Conservation (phyloP, 2,888 invertebrate genomes). For the Sinodicranocentrus sp. region DNA sequence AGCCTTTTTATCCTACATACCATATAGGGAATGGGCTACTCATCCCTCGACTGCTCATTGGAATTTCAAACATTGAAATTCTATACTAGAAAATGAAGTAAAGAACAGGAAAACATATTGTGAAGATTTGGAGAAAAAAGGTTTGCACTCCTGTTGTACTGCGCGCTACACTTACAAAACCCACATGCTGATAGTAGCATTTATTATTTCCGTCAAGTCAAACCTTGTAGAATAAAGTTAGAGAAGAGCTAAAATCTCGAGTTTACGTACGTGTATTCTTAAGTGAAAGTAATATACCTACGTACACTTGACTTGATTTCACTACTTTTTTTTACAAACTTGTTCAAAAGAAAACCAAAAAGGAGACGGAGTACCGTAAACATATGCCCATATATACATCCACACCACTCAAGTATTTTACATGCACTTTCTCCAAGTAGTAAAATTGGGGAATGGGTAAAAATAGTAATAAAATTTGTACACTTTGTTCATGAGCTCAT, state of each 20-base stretch:
- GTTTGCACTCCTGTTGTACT: too few relatives aligned
- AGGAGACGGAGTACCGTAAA: neutral
- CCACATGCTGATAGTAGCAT: neutral
- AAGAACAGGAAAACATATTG: too few relatives aligned
- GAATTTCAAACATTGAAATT: too few relatives aligned
- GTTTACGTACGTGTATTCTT: neutral
- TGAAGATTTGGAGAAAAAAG: too few relatives aligned
- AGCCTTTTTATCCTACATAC: too few relatives aligned
- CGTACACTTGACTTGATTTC: neutral
- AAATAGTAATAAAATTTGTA: neutral
- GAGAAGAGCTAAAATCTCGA: neutral
- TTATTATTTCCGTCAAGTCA: neutral
- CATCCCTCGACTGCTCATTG: too few relatives aligned
- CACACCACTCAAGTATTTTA: neutral
- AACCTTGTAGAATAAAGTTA: neutral
- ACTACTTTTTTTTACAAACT: neutral
- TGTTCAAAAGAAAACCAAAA: neutral
- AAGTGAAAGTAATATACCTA: neutral
- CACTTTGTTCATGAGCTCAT: neutral
- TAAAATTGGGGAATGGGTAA: neutral
- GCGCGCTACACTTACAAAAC: too few relatives aligned
- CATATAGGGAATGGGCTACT: too few relatives aligned
- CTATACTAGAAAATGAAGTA: too few relatives aligned
- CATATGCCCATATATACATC: neutral
- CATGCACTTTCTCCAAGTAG: neutral